phyloP scores from a whole-genome alignment of 2,113 vertebrate species.

The Anoplopoma fimbria region DNA sequence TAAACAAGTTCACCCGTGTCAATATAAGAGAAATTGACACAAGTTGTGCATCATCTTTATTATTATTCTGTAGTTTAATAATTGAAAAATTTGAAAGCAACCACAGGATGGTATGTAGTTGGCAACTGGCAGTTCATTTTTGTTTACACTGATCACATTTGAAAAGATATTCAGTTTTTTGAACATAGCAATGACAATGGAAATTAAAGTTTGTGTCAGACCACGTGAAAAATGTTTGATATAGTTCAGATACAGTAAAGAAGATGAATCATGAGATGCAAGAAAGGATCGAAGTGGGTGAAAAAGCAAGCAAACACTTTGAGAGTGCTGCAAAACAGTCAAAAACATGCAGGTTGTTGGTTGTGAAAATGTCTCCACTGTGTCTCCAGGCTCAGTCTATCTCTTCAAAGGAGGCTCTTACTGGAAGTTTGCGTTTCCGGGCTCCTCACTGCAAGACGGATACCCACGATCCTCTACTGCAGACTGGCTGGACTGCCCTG shows the following conservation, averaged over 20 bases:
- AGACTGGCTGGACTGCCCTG: slow-evolving; percentile 83
- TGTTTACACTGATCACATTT: neutral
- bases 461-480: slow-evolving; percentile 79
- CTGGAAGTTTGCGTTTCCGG: slow-evolving; percentile 80
- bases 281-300: neutral
- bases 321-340: neutral
- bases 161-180: neutral
- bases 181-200: neutral
- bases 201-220: neutral
- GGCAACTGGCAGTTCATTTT: neutral
- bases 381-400: slow-evolving; percentile 72
- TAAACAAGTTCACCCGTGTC: too few species aligned
- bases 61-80: neutral
- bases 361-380: neutral
- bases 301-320: neutral
- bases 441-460: slow-evolving; percentile 62
- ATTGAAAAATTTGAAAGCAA: neutral
- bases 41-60: neutral
- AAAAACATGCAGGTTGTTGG: neutral
- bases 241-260: neutral
- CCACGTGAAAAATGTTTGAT: neutral
- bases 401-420: slow-evolving; percentile 81
- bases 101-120: neutral
- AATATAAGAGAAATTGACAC: too few species aligned
- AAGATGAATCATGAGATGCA: too few species aligned